phyloP scores from a whole-genome alignment of 2,888 invertebrate species.

The Campoplex nolae region DNA sequence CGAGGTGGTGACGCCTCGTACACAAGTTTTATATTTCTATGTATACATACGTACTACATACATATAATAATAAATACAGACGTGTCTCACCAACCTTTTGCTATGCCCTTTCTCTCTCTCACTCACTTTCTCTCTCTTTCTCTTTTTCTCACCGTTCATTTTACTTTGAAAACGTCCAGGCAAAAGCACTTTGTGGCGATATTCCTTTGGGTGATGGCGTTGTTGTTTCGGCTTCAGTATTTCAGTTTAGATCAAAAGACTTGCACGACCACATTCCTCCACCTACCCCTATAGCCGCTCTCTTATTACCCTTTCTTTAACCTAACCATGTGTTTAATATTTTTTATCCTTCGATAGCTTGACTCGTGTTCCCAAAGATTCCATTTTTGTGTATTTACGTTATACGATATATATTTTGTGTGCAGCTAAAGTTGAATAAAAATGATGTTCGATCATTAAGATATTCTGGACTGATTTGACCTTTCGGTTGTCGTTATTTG shows the following conservation, averaged over 20 bases:
- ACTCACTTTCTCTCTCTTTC: constrained; percentile 16
- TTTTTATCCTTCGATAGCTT: constrained; percentile 58
- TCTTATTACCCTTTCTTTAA: constrained; percentile 39
- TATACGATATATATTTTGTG: background rate
- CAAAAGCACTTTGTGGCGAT: constrained; percentile 82
- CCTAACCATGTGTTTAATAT: constrained; percentile 60
- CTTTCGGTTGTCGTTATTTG: background rate
- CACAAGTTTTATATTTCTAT: constrained; percentile 2
- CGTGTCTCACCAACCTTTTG: constrained; percentile 15
- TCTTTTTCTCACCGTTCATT: constrained; percentile 48
- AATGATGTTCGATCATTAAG: background rate
- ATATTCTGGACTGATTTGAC: background rate
- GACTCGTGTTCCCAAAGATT: constrained; percentile 50
- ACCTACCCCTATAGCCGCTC: constrained; percentile 21
- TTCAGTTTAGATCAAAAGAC: constrained; percentile 84
- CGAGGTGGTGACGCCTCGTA: constrained; percentile 47
- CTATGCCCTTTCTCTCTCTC: constrained; percentile 26
- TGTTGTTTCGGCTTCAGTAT: constrained; percentile 83
- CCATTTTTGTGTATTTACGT: background rate
- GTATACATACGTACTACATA: background rate
- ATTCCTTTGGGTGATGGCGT: constrained; percentile 80
- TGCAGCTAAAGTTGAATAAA: background rate
- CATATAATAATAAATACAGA: background rate
- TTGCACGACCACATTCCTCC: constrained; percentile 70
- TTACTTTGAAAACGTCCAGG: constrained; percentile 70